Evolutionary conservation across 1,140 invertebrate genomes (phyloP), one percentile per base, ranked within the genome.

Genomic region (Pogonomyrmex californicus): DNA sequence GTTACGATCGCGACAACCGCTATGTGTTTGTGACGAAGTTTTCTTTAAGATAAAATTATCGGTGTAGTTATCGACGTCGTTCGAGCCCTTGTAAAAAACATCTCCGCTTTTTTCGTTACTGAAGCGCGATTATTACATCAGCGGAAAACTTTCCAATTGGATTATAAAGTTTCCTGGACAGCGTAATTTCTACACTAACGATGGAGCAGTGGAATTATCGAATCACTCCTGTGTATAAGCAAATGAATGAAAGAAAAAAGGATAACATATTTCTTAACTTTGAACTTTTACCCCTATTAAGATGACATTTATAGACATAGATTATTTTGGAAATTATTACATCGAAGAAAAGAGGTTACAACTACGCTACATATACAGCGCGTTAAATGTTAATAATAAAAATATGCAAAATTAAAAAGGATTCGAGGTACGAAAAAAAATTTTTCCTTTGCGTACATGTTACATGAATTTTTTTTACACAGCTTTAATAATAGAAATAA

Each of bases 81-180:
- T 82, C 49, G 44, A 73, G 66, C 30, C n/a, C 71, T 77, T 77
- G 58, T 44, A 49, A 85, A 77, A 77, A 77, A 23, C 23, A 14
- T 12, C 58, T 47, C 6, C 65, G n/a, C 54, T 49, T 85, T 85
- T 77, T 77, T 63, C 62, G 58, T 63, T 41, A 51, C 33, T 63
- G 82, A 76, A 63, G 58, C 71, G 9, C 44, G 56, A 66, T 87
- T 89, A 87, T 89, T 88, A 85, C 86, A 78, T 78, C 88, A 73
- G 30, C 79, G 36, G 23, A 33, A 75, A 89, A 89, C 76, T 89
- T 89, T 58, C 41, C 86, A 47, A 87, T 87, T 87, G 86, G 75
- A 87, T 89, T 87, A 87, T 41, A 66, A 71, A 89, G 86, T 77
- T 87, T 75, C 12, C 33, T 51, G 36, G 58, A 36, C 47, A 38